These are phyloP conservation scores for Champsocephalus gunnari DNA, from an alignment of 2,797 vertebrate genomes.

Conservation along the genomic window DNA sequence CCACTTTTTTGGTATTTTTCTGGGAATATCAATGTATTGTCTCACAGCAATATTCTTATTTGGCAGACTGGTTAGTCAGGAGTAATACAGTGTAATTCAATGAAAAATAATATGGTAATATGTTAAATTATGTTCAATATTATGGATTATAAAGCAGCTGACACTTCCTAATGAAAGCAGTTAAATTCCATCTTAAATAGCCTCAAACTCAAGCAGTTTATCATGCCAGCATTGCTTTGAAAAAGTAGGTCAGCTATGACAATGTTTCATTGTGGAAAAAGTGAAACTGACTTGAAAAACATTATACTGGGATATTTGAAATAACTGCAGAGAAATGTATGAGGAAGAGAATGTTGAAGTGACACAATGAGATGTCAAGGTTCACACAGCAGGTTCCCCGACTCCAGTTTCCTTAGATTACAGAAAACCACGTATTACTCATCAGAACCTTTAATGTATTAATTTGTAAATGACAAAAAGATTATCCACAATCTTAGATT, in stretches of 20 bases:
- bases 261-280: conserved; percentile 40
- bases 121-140: conserved; percentile 39
- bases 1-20: conserved; percentile 28
- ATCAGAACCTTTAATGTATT: background rate
- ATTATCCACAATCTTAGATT: background rate
- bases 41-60: background rate
- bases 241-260: conserved; percentile 57
- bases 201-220: conserved; percentile 57
- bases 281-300: conserved; percentile 26
- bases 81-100: conserved; percentile 16
- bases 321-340: conserved; percentile 1
- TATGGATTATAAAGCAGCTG: conserved; percentile 48
- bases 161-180: conserved; percentile 51
- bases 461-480: background rate
- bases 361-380: background rate
- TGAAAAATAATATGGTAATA: conserved; percentile 7
- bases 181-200: conserved; percentile 56
- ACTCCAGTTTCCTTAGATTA: background rate
- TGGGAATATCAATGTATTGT: background rate
- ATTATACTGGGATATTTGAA: conserved; percentile 19
- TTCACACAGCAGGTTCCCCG: no score
- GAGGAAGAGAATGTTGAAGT: background rate
- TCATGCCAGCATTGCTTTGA: conserved; percentile 37
- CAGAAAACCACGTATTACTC: background rate
- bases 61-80: background rate